phyloP scores from a whole-genome alignment of 2,888 invertebrate genomes.

The Orthosia gracilis region DNA sequence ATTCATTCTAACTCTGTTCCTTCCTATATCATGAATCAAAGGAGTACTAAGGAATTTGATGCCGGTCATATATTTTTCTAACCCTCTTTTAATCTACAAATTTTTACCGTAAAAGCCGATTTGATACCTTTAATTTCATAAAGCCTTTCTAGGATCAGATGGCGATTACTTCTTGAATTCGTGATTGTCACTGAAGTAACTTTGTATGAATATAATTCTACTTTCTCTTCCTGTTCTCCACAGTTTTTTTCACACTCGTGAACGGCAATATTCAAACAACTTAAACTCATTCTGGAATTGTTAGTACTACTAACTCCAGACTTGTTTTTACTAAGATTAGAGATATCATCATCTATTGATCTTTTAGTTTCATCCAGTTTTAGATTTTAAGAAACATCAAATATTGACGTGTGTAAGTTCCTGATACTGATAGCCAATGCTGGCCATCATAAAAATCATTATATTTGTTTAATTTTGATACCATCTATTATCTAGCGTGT shows the following conservation, averaged over 20 bases:
- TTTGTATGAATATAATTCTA: neutral
- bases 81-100: neutral
- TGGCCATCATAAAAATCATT: conserved; percentile 58
- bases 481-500: conserved; percentile 60
- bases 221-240: neutral
- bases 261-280: neutral
- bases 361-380: neutral
- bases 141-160: neutral
- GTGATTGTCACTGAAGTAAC: neutral
- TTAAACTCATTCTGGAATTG: neutral
- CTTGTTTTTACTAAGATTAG: neutral
- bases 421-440: conserved; percentile 53
- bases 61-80: neutral
- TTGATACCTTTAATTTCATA: neutral
- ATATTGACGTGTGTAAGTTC: conserved; percentile 62
- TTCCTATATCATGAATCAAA: neutral
- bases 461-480: conserved; percentile 67
- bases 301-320: neutral
- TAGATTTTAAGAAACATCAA: conserved; percentile 13
- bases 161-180: neutral
- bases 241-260: no score
- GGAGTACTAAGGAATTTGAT: no score
- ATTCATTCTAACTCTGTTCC: neutral
- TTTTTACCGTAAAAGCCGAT: neutral
- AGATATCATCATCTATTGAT: neutral